phyloP scores from a whole-genome alignment of 2,797 vertebrate species.

The Enteromius trimaculatus region DNA sequence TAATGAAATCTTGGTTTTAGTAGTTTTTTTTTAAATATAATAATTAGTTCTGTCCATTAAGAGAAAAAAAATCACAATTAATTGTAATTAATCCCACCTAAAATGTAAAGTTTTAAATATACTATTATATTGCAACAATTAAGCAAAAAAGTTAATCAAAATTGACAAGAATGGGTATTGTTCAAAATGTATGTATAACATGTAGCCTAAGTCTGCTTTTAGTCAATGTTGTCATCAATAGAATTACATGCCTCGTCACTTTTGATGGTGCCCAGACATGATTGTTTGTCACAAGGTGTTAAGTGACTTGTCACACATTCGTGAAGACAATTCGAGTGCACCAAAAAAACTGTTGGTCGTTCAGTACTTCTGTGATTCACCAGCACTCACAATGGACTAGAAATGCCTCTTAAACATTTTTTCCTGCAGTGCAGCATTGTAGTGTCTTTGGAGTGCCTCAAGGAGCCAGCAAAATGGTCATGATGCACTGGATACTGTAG shows the following conservation, averaged over 20 bases:
- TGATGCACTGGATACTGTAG: not conserved
- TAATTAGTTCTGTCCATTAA: not conserved
- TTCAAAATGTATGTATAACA: not conserved
- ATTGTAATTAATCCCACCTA: not conserved
- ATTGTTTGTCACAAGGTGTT: not conserved
- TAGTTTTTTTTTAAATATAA: not conserved
- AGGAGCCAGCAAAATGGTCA: not conserved
- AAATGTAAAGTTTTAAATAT: not conserved
- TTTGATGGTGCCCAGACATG: not conserved
- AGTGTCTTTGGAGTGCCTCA: not conserved
- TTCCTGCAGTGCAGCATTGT: not conserved
- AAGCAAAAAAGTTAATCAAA: too few species aligned
- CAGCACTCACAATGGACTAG: not conserved
- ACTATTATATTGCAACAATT: not conserved
- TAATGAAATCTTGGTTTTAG: not conserved
- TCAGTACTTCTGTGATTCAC: not conserved
- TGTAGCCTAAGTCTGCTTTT: not conserved
- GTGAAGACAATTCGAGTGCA: not conserved
- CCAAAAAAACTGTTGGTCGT: not conserved
- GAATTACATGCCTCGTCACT: not conserved
- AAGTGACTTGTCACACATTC: not conserved
- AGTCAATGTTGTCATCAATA: not conserved
- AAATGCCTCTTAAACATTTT: constrained; percentile 5
- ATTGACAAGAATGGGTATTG: not conserved
- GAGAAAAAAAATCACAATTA: not conserved